These are phyloP conservation scores for Microctenopoma lineatum DNA, from an alignment of 2,797 vertebrate genomes.

Conservation along the genomic window DNA sequence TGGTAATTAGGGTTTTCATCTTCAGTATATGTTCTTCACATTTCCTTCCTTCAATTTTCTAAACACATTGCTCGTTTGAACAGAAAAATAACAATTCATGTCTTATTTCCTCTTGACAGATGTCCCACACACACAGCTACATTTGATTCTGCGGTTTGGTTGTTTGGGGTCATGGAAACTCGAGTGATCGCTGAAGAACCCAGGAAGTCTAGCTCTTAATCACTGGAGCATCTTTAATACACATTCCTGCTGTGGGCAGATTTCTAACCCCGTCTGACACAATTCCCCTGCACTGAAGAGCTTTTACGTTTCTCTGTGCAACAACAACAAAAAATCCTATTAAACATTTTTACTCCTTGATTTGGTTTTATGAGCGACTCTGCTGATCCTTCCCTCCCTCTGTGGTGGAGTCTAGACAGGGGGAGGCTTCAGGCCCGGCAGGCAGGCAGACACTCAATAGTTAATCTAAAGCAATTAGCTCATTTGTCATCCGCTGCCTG, in stretches of 20 bases:
- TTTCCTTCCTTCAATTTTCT: too few species aligned
- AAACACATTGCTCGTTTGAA: too few species aligned
- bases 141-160: neutral
- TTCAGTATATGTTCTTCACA: too few species aligned
- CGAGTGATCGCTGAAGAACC: too few species aligned
- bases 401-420: slow-evolving; percentile 67
- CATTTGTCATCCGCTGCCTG: slow-evolving; percentile 73
- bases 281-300: neutral
- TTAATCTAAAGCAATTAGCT: slow-evolving; percentile 78
- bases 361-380: slow-evolving; percentile 36
- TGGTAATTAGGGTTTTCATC: too few species aligned
- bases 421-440: slow-evolving; percentile 58
- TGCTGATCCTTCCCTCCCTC: slow-evolving; percentile 63
- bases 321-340: neutral
- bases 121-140: too few species aligned
- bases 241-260: neutral
- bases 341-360: slow-evolving; percentile 20
- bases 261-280: slow-evolving; percentile 10
- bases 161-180: neutral
- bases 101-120: too few species aligned
- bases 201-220: neutral
- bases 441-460: slow-evolving; percentile 67
- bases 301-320: slow-evolving; percentile 3
- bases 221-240: neutral
- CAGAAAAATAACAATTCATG: too few species aligned